phyloP scores from a whole-genome alignment of 2,888 invertebrate species.

The Catocala sponsa region DNA sequence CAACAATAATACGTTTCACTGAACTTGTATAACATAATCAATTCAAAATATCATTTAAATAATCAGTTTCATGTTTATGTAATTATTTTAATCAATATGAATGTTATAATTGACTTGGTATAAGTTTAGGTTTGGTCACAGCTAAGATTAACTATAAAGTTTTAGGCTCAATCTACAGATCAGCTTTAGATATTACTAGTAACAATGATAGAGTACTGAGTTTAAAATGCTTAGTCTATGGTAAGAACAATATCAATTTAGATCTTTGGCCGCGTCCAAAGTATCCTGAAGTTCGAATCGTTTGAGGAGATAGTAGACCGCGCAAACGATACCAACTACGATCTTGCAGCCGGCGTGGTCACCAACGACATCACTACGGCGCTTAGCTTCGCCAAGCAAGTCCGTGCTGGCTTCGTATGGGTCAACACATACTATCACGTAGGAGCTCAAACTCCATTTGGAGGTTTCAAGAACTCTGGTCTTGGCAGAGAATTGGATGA shows the following conservation, averaged over 20 bases:
- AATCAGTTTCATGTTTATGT: no score
- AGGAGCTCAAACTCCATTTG: constrained; percentile 94
- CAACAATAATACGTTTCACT: no score
- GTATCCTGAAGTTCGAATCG: constrained; percentile 94
- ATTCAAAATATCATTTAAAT: no score
- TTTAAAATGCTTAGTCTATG: no score
- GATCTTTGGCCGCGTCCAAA: constrained; percentile 98
- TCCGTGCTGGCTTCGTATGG: constrained; percentile 95
- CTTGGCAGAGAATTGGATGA: constrained; percentile 94
- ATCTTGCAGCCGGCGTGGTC: constrained; percentile 94
- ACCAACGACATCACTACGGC: constrained; percentile 95
- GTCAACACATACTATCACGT: constrained; percentile 92
- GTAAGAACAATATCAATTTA: constrained; percentile 66
- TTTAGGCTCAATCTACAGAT: no score
- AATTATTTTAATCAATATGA: no score
- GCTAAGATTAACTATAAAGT: no score
- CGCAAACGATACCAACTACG: constrained; percentile 94
- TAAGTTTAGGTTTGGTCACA: no score
- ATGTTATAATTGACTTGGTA: no score
- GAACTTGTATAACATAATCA: no score
- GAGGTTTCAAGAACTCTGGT: constrained; percentile 96
- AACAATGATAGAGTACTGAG: no score
- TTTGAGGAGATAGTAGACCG: constrained; percentile 94
- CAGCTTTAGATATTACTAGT: no score
- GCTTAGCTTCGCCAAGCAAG: constrained; percentile 92